Conservation (phyloP, 2,113 vertebrate species). For the Corythornis madagascariensis region DNA sequence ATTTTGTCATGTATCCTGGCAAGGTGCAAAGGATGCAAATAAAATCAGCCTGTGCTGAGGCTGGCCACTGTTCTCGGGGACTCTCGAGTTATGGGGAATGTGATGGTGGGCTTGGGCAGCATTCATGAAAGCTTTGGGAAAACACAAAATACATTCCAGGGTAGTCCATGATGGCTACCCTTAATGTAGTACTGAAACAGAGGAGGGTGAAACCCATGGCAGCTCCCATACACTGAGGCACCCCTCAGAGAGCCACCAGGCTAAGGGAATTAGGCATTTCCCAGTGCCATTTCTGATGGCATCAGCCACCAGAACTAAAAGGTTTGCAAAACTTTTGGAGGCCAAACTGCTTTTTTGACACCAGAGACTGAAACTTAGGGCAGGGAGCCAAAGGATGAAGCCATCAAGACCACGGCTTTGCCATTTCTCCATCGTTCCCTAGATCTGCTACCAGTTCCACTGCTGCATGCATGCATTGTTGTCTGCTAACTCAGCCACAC, state of each 20-base stretch:
- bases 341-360: neutral
- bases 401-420: neutral
- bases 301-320: neutral
- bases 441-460: accelerated
- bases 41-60: neutral
- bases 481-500: neutral
- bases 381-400: neutral
- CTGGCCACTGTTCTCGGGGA: neutral
- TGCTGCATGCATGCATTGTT: neutral
- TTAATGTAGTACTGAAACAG: neutral
- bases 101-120: neutral
- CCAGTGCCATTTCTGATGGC: neutral
- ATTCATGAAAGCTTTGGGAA: slow-evolving; percentile 12
- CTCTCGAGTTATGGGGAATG: neutral
- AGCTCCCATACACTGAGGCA: neutral
- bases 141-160: neutral
- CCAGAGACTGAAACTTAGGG: neutral
- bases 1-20: neutral
- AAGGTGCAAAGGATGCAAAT: neutral
- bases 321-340: neutral
- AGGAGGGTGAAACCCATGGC: neutral
- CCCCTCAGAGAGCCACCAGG: neutral
- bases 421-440: neutral
- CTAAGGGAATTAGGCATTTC: neutral
- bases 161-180: neutral